These are phyloP conservation scores for Danio aesculapii DNA, from an alignment of 2,797 vertebrate genomes.

Conservation along the genomic window DNA sequence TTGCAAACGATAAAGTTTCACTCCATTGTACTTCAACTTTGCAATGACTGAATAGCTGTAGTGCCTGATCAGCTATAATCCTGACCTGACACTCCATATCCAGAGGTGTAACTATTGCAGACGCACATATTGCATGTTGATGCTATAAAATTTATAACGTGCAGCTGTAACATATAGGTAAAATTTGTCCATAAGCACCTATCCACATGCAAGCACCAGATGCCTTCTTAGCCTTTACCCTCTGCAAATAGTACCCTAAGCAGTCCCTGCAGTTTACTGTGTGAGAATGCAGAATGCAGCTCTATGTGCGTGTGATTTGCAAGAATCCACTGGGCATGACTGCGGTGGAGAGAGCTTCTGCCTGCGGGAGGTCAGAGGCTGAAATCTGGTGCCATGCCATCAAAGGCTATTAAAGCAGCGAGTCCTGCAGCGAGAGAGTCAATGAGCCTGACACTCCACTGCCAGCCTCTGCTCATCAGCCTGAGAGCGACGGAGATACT, in stretches of 20 bases:
- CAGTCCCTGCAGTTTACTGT: constrained; percentile 4
- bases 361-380: constrained; percentile 52
- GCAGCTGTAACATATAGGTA: too few relatives aligned
- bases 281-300: background rate
- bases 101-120: too few relatives aligned
- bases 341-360: constrained; percentile 43
- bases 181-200: background rate
- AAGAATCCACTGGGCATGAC: constrained; percentile 30
- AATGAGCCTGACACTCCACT: constrained; percentile 48
- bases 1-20: too few relatives aligned
- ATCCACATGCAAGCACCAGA: background rate
- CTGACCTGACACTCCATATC: too few relatives aligned
- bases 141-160: too few relatives aligned
- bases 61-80: too few relatives aligned
- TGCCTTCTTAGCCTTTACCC: background rate
- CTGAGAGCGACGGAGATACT: constrained; percentile 19
- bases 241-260: background rate
- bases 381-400: constrained; percentile 53
- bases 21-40: too few relatives aligned
- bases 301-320: background rate
- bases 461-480: constrained; percentile 36
- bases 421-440: constrained; percentile 49
- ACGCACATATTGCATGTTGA: too few relatives aligned
- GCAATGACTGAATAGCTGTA: too few relatives aligned
- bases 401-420: constrained; percentile 55